phyloP scores from a whole-genome alignment of 2,888 invertebrate genomes.

The Polydrusus pterygomalis region DNA sequence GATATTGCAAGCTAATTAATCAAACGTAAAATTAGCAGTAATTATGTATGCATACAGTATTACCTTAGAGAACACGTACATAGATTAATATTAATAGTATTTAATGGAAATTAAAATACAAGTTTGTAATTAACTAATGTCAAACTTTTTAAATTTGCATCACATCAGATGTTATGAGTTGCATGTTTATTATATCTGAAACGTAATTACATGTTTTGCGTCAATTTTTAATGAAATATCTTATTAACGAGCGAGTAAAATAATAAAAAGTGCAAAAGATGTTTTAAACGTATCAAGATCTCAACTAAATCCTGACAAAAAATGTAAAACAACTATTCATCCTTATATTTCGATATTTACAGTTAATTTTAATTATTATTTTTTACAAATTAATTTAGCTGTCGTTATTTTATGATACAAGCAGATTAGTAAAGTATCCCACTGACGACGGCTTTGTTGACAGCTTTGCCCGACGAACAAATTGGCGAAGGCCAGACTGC shows the following conservation, averaged over 20 bases:
- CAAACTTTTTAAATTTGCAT: not conserved
- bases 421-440: too few species aligned
- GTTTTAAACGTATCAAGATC: too few species aligned
- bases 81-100: conserved; percentile 10
- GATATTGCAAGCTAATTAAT: conserved; percentile 39
- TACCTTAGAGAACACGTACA: conserved; percentile 4
- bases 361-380: too few species aligned
- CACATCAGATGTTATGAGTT: not conserved
- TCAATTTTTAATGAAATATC: not conserved
- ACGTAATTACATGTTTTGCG: not conserved
- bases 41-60: conserved; percentile 26
- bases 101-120: not conserved
- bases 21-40: conserved; percentile 41
- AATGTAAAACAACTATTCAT: too few species aligned
- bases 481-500: too few species aligned
- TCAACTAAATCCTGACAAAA: too few species aligned
- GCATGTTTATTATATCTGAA: not conserved
- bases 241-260: not conserved
- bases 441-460: too few species aligned
- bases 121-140: conserved; percentile 8
- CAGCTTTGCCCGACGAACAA: too few species aligned
- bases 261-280: too few species aligned
- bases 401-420: too few species aligned
- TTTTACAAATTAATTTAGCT: too few species aligned
- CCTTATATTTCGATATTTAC: too few species aligned